Conservation (phyloP, 2,797 vertebrate genomes). For the Anabacerthia variegaticeps region DNA sequence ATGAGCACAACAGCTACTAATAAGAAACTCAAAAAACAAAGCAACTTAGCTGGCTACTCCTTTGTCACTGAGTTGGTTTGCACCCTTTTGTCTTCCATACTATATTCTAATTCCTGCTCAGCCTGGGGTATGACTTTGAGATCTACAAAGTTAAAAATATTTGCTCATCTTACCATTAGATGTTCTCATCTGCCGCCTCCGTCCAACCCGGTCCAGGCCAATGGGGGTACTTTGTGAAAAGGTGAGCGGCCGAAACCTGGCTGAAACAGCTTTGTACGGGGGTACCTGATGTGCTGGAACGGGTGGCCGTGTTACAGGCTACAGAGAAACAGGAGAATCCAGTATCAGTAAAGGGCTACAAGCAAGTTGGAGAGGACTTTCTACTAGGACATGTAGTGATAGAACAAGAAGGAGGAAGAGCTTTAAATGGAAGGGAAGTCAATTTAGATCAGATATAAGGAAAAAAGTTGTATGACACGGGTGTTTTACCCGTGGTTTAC, state of each 20-base stretch:
- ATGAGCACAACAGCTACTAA: not conserved
- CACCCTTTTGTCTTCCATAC: not conserved
- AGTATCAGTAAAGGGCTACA: not conserved
- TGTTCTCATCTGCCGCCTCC: constrained; percentile 79
- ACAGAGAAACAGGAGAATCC: constrained; percentile 49
- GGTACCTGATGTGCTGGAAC: constrained; percentile 92
- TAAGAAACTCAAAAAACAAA: not conserved
- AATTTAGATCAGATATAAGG: not conserved
- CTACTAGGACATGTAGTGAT: not conserved
- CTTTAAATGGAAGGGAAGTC: not conserved
- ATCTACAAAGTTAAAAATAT: not conserved
- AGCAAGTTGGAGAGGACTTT: not conserved
- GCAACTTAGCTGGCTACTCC: not conserved
- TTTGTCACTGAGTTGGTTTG: not conserved
- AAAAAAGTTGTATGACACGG: not conserved
- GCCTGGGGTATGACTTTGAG: not conserved
- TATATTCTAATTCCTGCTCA: not conserved
- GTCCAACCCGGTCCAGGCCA: constrained; percentile 90
- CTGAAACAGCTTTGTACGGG: constrained; percentile 92
- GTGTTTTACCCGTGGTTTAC: too few relatives aligned
- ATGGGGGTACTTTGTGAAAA: constrained; percentile 97
- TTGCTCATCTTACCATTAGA: constrained; percentile 75
- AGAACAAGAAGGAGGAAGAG: not conserved
- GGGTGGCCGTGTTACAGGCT: constrained; percentile 87
- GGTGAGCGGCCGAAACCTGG: constrained; percentile 86